Conservation (phyloP, 2,888 invertebrate species). For the Chloromyia formosa region DNA sequence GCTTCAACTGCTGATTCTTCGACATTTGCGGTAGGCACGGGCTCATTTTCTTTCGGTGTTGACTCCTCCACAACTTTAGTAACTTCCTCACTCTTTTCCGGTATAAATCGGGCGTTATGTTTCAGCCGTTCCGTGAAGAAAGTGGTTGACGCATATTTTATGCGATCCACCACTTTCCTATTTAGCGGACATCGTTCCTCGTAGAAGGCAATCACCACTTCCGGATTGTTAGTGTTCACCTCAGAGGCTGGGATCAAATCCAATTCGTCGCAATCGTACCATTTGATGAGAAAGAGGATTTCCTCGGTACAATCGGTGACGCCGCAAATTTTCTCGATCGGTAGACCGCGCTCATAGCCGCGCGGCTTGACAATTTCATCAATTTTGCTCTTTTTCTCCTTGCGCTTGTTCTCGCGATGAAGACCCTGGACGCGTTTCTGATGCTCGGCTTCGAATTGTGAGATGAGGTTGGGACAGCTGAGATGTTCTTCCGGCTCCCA, state of each 20-base stretch:
- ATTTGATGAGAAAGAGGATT: conserved; percentile 89
- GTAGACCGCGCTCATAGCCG: conserved; percentile 81
- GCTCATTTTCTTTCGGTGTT: too few relatives aligned
- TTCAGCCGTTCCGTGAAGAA: conserved; percentile 23
- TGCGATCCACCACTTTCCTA: conserved; percentile 57
- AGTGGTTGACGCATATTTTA: conserved; percentile 47
- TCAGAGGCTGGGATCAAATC: conserved; percentile 73
- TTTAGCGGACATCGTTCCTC: conserved; percentile 65
- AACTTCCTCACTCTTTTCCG: conserved; percentile 1
- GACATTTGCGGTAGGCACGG: too few relatives aligned
- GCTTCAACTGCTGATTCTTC: neutral
- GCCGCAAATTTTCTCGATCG: conserved; percentile 87
- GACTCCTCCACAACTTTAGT: neutral
- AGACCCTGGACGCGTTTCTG: conserved; percentile 65
- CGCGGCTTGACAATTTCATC: conserved; percentile 72
- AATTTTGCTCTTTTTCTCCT: conserved; percentile 64
- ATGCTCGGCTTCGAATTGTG: conserved; percentile 83
- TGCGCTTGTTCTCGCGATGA: conserved; percentile 62
- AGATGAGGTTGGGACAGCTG: conserved; percentile 88
- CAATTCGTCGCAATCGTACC: conserved; percentile 76
- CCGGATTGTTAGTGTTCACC: conserved; percentile 69
- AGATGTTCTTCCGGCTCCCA: conserved; percentile 96
- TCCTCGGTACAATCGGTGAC: conserved; percentile 90
- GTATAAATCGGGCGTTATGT: neutral
- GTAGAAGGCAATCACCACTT: conserved; percentile 73